Evolutionary conservation across 2,113 vertebrate genomes (phyloP).

Genomic region (Muntiacus muntjak): DNA sequence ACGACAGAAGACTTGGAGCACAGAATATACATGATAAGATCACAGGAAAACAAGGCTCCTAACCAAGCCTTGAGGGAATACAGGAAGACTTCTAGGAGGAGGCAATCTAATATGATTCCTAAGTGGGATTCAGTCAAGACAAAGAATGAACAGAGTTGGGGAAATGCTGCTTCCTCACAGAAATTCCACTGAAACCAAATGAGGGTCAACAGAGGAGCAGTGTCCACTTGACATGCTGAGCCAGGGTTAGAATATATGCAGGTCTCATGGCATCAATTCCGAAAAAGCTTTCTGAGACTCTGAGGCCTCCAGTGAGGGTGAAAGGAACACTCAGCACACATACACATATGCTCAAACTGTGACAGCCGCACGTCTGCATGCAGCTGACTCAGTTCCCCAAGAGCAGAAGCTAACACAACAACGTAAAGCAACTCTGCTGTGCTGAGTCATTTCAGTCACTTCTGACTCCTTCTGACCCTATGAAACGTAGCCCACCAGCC

Average conservation of each 20-base stretch:
- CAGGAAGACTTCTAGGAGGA: not conserved
- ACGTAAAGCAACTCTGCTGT: not conserved
- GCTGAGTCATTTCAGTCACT: not conserved
- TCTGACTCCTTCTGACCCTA: not conserved
- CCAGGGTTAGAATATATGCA: not conserved
- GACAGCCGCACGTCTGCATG: not conserved
- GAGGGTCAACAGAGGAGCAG: not conserved
- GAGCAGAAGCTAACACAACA: not conserved
- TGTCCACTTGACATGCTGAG: not conserved
- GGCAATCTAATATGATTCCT: not conserved
- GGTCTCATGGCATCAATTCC: not conserved
- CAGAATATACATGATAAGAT: not conserved
- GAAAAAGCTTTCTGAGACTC: not conserved
- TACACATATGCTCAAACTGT: fast-evolving
- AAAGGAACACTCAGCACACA: not conserved
- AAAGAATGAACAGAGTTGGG: not conserved
- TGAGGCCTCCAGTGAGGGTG: not conserved
- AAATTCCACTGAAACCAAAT: not conserved
- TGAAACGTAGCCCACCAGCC: not conserved
- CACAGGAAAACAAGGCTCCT: not conserved
- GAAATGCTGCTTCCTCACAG: not conserved
- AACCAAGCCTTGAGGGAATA: not conserved
- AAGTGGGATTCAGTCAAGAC: not conserved
- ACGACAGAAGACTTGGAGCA: not conserved
- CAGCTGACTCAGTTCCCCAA: not conserved